Evolutionary conservation across 2,888 invertebrate species (phyloP).

Genomic region (Drosophila pseudotalamancana): DNA sequence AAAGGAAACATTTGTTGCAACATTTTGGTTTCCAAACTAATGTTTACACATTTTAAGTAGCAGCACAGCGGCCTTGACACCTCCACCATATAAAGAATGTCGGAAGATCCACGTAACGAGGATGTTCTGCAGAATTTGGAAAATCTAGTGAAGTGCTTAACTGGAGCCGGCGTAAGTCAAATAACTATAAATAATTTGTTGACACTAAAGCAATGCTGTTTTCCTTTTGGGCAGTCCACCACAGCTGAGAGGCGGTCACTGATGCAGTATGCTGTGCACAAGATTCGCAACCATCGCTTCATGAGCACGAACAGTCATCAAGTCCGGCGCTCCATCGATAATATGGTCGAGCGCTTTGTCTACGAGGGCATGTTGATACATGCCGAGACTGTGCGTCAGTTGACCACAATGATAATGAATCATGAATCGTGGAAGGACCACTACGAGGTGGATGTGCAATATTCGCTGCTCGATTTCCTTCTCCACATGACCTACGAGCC

Average conservation of each 20-base stretch:
- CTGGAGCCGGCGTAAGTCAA: constrained; percentile 16
- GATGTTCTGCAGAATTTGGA: not conserved
- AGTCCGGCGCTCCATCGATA: constrained; percentile 84
- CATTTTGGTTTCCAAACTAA: not conserved
- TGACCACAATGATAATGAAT: constrained; percentile 77
- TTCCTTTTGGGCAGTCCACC: constrained; percentile 68
- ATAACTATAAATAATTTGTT: not conserved
- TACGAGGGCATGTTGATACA: constrained; percentile 85
- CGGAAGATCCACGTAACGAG: constrained; percentile 20
- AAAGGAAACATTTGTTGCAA: constrained; percentile 26
- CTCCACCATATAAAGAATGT: constrained; percentile 17
- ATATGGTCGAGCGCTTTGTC: constrained; percentile 84
- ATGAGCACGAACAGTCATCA: constrained; percentile 84
- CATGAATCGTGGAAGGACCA: constrained; percentile 76
- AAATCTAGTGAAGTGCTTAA: constrained; percentile 25
- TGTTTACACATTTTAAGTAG: not conserved
- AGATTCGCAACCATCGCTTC: constrained; percentile 84
- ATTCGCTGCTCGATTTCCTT: constrained; percentile 85
- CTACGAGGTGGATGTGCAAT: constrained; percentile 84
- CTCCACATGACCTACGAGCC: constrained; percentile 84
- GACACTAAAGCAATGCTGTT: not conserved
- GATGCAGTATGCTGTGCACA: constrained; percentile 81
- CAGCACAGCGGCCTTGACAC: not conserved
- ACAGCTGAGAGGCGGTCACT: constrained; percentile 83
- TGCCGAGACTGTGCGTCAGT: constrained; percentile 83